Evolutionary conservation across 2,113 vertebrate genomes (phyloP).

Genomic region (Oxyruncus cristatus): DNA sequence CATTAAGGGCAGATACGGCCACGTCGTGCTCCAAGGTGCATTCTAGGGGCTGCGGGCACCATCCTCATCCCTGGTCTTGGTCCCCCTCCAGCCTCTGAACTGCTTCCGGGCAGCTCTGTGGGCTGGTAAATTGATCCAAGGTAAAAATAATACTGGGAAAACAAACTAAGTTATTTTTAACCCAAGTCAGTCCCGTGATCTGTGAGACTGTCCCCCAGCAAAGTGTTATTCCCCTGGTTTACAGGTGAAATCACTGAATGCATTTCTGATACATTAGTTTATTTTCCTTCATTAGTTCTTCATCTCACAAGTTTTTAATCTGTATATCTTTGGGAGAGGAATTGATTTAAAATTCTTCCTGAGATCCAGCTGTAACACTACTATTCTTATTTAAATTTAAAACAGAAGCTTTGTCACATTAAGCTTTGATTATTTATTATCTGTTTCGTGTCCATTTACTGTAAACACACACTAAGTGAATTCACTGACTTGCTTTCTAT

Average conservation of each 20-base stretch:
- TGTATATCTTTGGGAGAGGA: neutral
- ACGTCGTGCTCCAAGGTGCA: neutral
- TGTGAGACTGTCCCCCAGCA: neutral
- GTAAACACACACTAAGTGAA: neutral
- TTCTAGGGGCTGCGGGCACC: neutral
- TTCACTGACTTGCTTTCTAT: neutral
- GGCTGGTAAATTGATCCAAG: neutral
- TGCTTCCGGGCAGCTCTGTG: neutral
- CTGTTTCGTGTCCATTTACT: neutral
- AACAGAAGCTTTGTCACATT: neutral
- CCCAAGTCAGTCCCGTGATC: neutral
- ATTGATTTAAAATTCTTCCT: neutral
- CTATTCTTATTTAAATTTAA: neutral
- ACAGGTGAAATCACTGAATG: neutral
- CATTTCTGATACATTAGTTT: neutral
- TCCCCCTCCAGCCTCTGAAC: neutral
- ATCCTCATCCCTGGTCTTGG: neutral
- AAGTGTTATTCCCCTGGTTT: neutral
- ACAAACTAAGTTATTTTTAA: conserved; percentile 11
- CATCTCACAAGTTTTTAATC: neutral
- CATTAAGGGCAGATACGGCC: neutral
- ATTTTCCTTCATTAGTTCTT: neutral
- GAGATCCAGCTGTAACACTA: neutral
- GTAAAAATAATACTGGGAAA: conserved; percentile 1
- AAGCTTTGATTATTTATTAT: neutral